These are phyloP conservation scores for Dryobotodes eremita DNA, from an alignment of 2,888 invertebrate genomes.

Conservation along the genomic window DNA sequence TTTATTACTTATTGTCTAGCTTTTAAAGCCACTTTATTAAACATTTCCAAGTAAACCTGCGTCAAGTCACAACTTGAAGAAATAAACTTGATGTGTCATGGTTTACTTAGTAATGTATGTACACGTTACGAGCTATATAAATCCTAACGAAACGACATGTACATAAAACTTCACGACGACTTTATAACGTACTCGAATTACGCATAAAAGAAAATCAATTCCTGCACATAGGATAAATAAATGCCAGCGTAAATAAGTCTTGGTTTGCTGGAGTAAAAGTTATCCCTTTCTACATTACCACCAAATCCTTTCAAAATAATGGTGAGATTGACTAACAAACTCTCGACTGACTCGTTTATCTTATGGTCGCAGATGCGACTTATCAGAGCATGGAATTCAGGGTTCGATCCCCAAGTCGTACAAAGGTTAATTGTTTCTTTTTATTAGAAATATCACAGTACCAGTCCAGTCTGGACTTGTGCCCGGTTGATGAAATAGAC, in stretches of 20 bases:
- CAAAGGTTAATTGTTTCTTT: background rate
- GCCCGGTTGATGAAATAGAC: background rate
- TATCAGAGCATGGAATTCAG: background rate
- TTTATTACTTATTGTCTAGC: slow-evolving; percentile 2
- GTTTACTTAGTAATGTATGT: slow-evolving; percentile 34
- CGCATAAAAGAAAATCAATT: slow-evolving; percentile 43
- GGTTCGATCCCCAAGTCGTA: background rate
- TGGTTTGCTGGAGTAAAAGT: background rate
- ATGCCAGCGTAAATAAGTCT: background rate
- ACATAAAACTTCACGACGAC: slow-evolving; percentile 36
- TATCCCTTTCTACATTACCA: background rate
- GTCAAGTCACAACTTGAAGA: background rate
- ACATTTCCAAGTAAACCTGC: background rate
- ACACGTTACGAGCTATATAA: slow-evolving; percentile 42
- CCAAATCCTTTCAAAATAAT: slow-evolving; percentile 6
- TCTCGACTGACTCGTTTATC: background rate
- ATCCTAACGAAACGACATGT: slow-evolving; percentile 19
- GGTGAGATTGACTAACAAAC: background rate
- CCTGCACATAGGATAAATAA: background rate
- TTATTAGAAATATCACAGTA: background rate
- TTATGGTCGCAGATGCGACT: background rate
- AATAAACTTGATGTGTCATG: slow-evolving; percentile 23
- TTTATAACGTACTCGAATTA: slow-evolving; percentile 30
- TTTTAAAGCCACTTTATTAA: background rate
- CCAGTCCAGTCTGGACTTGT: background rate